Evolutionary conservation across 2,888 invertebrate species (phyloP), one percentile per base, ranked within the genome.

Genomic region (Anodontia alba): DNA sequence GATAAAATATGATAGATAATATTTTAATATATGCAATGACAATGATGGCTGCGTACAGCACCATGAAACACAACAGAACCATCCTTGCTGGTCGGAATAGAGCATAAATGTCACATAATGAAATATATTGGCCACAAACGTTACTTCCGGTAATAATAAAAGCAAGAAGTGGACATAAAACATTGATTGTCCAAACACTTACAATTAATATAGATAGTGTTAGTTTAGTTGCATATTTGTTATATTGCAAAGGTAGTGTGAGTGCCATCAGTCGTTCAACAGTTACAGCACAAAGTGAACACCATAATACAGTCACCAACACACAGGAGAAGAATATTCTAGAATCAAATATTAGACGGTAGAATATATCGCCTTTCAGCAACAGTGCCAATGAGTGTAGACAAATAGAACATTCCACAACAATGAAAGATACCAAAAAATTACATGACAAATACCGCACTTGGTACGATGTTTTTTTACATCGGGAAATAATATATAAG

Each of bases 331-430:
- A 62, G 33, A 62, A 62, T 33, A 62, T 33, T 29, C 62, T 31
- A 17, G 62, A 62, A 62, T 62, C 62, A 62, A 62, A 62, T 62
- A 62, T 62, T 17, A 62, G 62, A 33, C 20, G 12, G 20, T 62
- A 62, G 23, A 33, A 33, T 33, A 12, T 33, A 17, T 31, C 3
- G 17, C 33, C 62, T 1, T 8, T 5, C 17, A 62, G 1, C 17
- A 62, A 62, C 62, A 62, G 10, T 3, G 62, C 31, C 1, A 62
- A 1, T 10, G 8, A 33, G 17, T 62, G 62, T 10, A 62, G 33
- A 33, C 12, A n/a, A 31, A 62, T 62, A 10, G 31, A 33, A 2
- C 1, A 17, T 33, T 62, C 62, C 31, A 62, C 17, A 2, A 8
- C 20, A 17, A 62, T 62, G 33, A 33, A 62, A 33, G 33, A n/a